Evolutionary conservation across 2,888 invertebrate species (phyloP), one percentile per base, ranked within the genome.

Genomic region (Meiosimyza decipiens): DNA sequence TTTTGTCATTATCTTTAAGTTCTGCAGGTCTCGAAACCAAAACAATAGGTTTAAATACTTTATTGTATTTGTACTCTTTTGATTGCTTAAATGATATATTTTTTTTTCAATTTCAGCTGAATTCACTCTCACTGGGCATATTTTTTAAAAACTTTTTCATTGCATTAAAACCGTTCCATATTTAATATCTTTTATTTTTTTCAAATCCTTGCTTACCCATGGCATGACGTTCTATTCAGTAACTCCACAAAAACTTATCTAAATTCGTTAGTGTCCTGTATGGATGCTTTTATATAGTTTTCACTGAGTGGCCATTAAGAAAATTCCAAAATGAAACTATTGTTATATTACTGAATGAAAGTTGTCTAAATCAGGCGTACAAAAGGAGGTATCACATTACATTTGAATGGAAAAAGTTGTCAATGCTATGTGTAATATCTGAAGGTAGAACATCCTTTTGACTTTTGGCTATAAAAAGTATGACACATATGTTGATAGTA

Each of bases 211-310:
- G 40, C 59, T 74, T 68, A 77, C 76, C 75, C 77, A 77, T 64
- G 71, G 71, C 79, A 79, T 79, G 66, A 28, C 74, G 62, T 18
- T 68, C 16, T 50, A 51, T 64, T 64, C 72, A 51, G 59, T 15
- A 13, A 69, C 13, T 69, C 57, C 40, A 13, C 67, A 55, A 40
- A 57, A 47, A 40, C 40, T 40, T 40, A 9, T 40, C 40, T 40
- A 40, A 40, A 40, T 9, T 9, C 40, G 9, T 40, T 6, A 40
- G 6, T 40, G 40, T 9, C 40, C 9, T 40, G 40, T 40, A 40
- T 40, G 9, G 40, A 40, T 40, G 40, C 40, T 40, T 40, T 40
- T 40, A 40, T 40, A 40, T 9, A 40, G 9, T 9, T 40, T 40
- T 7, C 9, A 9, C 40, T 40, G 40, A 40, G 9, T 40, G 40